phyloP scores from a whole-genome alignment of 2,113 vertebrate genomes.

The Crocuta crocuta region DNA sequence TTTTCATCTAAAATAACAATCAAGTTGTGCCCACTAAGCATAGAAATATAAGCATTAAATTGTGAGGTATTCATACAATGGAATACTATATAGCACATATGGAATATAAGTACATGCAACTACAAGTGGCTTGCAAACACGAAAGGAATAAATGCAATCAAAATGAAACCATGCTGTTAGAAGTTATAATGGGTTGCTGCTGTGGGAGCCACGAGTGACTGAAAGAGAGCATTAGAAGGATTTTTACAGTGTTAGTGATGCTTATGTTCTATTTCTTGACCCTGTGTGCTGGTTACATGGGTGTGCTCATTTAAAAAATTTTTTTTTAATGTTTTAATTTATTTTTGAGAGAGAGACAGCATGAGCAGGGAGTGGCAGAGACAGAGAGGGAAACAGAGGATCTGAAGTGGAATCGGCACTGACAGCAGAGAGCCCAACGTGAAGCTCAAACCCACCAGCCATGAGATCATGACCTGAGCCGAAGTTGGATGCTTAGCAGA shows the following conservation, averaged over 20 bases:
- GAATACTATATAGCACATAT: not conserved
- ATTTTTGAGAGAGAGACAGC: no score
- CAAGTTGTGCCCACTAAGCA: not conserved
- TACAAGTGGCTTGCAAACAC: not conserved
- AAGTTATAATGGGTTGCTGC: not conserved
- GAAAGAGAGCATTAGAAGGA: rapidly evolving
- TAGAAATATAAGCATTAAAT: not conserved
- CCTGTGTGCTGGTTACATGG: not conserved
- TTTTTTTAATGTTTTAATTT: no score
- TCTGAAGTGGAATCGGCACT: no score
- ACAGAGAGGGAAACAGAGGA: no score
- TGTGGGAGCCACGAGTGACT: not conserved
- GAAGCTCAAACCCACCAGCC: no score
- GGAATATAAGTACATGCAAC: not conserved
- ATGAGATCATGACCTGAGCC: no score
- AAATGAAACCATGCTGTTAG: not conserved
- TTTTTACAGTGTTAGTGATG: not conserved
- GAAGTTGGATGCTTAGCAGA: no score
- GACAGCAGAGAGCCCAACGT: no score
- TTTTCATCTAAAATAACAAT: slow-evolving; percentile 15
- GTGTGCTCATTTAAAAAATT: not conserved
- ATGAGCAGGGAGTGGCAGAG: no score
- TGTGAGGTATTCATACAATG: not conserved
- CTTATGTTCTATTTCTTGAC: not conserved
- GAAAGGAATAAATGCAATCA: not conserved